These are phyloP conservation scores for Tetragnatha montana DNA, from an alignment of 2,888 invertebrate genomes.

Conservation along the genomic window DNA sequence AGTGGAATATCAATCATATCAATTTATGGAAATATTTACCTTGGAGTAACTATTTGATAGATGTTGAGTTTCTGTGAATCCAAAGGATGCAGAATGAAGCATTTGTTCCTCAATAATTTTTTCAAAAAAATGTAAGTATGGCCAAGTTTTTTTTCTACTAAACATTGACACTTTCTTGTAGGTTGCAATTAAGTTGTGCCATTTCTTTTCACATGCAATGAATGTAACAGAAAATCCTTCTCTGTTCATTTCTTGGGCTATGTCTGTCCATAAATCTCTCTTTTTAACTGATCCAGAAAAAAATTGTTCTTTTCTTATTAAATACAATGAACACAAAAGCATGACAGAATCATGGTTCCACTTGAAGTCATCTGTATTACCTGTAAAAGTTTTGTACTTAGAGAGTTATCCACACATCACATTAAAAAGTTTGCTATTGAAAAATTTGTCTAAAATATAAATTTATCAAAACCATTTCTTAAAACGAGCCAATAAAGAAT, in stretches of 20 bases:
- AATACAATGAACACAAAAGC: conserved; percentile 42
- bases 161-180: conserved; percentile 40
- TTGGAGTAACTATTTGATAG: conserved; percentile 11
- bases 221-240: conserved; percentile 34
- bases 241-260: conserved; percentile 43
- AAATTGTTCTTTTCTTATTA: conserved; percentile 45
- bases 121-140: conserved; percentile 31
- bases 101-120: conserved; percentile 44
- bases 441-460: too few species aligned
- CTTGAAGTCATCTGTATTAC: conserved; percentile 31
- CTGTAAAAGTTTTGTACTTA: not conserved
- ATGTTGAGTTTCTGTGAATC: conserved; percentile 21
- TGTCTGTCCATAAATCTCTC: conserved; percentile 43
- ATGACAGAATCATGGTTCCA: conserved; percentile 50
- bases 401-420: too few species aligned
- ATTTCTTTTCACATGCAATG: conserved; percentile 50
- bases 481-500: too few species aligned
- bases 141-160: conserved; percentile 42
- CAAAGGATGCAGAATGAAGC: conserved; percentile 4
- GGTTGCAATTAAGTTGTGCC: conserved; percentile 47
- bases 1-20: not conserved
- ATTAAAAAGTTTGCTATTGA: too few species aligned
- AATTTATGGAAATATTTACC: not conserved
- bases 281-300: conserved; percentile 47
- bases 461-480: too few species aligned